Evolutionary conservation across 2,797 vertebrate species (phyloP).

Genomic region (Macropus fuliginosus): DNA sequence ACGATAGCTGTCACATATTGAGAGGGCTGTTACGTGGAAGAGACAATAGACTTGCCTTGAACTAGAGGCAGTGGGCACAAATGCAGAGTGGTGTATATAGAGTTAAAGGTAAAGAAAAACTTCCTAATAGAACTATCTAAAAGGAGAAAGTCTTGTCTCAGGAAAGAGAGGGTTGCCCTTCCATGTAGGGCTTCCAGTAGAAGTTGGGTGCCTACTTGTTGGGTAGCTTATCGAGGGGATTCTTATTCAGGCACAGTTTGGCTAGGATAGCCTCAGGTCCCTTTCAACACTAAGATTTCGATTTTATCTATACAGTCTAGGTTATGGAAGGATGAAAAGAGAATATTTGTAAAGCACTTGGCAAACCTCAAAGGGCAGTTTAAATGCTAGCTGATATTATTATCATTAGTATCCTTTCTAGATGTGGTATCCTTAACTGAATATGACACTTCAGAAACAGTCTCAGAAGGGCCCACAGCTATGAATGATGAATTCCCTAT

Average conservation of each 20-base stretch:
- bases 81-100: not conserved
- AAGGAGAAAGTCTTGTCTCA: not conserved
- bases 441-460: not conserved
- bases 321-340: not conserved
- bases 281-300: not conserved
- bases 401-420: not conserved
- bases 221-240: not conserved
- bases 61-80: not conserved
- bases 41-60: not conserved
- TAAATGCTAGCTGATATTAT: not conserved
- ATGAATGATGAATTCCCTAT: not conserved
- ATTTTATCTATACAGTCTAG: not conserved
- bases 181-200: not conserved
- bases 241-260: not conserved
- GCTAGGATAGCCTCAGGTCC: not conserved
- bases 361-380: not conserved
- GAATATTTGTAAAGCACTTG: not conserved
- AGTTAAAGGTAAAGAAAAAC: not conserved
- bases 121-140: not conserved
- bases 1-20: not conserved
- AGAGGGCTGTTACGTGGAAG: not conserved
- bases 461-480: not conserved
- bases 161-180: not conserved
- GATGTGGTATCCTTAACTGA: not conserved
- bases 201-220: not conserved